A percentile compares a stretch with the other conserved stretches of the same genome.
phyloP scores from a whole-genome alignment of 2,113 vertebrate species.

The Pogonocichla stellata region DNA sequence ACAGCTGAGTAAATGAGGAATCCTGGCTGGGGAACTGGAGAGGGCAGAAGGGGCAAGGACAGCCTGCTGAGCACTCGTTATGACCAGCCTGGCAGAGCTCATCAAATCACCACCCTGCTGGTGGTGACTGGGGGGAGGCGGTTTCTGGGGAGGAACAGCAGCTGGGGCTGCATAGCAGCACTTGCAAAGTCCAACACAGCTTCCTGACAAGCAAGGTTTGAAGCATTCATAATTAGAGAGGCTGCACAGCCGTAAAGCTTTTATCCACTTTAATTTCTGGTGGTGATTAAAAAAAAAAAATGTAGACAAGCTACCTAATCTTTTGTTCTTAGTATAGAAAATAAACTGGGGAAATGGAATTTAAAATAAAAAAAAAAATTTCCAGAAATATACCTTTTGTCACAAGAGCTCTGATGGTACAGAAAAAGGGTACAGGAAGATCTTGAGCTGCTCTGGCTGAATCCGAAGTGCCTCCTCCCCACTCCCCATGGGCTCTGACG shows the following conservation, averaged over 20 bases:
- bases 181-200: neutral
- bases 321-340: neutral
- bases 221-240: neutral
- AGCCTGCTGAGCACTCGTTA: neutral
- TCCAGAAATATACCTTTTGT: neutral
- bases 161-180: rapidly evolving
- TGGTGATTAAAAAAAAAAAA: neutral
- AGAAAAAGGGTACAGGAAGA: neutral
- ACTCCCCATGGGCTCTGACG: rapidly evolving
- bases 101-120: neutral
- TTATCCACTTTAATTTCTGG: neutral
- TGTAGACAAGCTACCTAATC: rapidly evolving
- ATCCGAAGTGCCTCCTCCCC: neutral
- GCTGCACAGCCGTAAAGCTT: neutral
- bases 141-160: neutral
- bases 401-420: neutral
- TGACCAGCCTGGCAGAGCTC: neutral
- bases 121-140: neutral
- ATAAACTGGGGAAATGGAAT: neutral
- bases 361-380: neutral
- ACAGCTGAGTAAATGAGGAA: neutral
- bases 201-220: neutral
- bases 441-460: neutral
- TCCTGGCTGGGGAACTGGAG: neutral
- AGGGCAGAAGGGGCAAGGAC: neutral